These are phyloP conservation scores for Anableps anableps DNA, from an alignment of 2,797 vertebrate species.

Conservation along the genomic window DNA sequence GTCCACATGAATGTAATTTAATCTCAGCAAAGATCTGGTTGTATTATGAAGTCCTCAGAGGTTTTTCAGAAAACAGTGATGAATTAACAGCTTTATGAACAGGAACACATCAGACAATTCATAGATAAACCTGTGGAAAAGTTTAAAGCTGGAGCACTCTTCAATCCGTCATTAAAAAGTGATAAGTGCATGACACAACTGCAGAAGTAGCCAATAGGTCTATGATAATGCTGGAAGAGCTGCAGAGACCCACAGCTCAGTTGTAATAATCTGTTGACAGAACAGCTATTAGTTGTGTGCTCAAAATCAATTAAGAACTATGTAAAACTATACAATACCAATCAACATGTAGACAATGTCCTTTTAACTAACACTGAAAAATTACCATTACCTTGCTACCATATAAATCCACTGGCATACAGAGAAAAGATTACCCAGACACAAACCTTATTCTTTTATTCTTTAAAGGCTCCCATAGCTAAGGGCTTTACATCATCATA, in stretches of 20 bases:
- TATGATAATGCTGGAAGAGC: too few species aligned
- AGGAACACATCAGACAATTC: background rate
- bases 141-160: background rate
- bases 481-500: conserved; percentile 33
- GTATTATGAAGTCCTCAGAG: background rate
- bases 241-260: background rate
- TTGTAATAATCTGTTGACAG: background rate
- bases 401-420: background rate
- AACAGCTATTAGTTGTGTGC: background rate
- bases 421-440: background rate
- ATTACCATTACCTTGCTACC: background rate
- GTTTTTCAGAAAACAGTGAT: background rate
- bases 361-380: background rate
- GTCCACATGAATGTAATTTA: too few species aligned
- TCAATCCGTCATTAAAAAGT: background rate
- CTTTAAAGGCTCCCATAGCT: conserved; percentile 14
- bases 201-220: too few species aligned
- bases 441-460: conserved; percentile 5
- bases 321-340: background rate
- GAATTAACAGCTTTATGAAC: background rate
- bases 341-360: background rate
- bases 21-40: background rate
- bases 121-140: background rate
- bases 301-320: background rate
- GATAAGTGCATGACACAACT: too few species aligned